Conservation (phyloP, 2,113 vertebrate genomes). For the Rattus norvegicus region DNA sequence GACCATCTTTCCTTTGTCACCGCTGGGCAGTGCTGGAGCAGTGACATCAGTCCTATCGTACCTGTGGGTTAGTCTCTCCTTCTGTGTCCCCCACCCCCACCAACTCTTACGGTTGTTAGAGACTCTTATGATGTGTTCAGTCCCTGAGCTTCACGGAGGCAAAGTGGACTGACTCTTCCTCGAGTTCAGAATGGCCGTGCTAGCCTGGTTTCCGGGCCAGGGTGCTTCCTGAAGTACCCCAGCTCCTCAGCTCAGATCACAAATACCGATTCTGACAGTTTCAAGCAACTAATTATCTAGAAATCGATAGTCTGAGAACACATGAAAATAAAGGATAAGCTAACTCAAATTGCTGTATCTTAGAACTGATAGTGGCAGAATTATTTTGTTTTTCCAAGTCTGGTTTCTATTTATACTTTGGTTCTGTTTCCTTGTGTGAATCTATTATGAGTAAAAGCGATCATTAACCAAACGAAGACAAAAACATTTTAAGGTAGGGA, state of each 20-base stretch:
- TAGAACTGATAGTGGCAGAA: neutral
- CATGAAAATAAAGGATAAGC: neutral
- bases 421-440: neutral
- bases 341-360: neutral
- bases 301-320: neutral
- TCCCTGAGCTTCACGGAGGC: fast-evolving
- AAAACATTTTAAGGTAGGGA: conserved; percentile 1
- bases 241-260: neutral
- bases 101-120: neutral
- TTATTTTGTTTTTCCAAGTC: conserved; percentile 35
- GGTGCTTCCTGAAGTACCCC: neutral
- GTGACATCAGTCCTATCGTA: neutral
- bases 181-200: fast-evolving
- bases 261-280: neutral
- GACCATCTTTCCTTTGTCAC: no score
- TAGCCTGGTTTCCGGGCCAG: neutral
- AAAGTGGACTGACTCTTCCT: neutral
- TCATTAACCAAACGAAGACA: neutral
- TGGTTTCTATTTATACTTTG: neutral
- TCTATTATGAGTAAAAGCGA: neutral
- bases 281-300: neutral
- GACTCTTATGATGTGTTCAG: neutral
- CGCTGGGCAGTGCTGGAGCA: neutral
- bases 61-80: fast-evolving
- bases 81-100: neutral